A percentile compares a stretch with the other conserved stretches of the same genome.
Evolutionary conservation across 2,888 invertebrate species (phyloP).

Genomic region (Ernsta delagoae): DNA sequence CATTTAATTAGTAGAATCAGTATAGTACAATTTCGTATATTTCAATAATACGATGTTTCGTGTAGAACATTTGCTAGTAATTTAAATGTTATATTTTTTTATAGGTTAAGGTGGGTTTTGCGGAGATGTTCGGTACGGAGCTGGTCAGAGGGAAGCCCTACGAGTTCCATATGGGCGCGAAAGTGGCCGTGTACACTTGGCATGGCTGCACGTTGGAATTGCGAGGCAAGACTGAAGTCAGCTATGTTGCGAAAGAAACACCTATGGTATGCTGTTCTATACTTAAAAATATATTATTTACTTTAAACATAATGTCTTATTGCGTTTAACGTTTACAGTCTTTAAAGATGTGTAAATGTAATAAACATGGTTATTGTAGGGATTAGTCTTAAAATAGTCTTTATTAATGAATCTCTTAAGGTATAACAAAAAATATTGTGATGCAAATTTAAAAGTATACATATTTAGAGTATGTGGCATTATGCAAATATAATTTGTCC

Average conservation of each 20-base stretch:
- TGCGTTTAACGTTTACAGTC: no score
- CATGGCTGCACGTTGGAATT: slow-evolving; percentile 96
- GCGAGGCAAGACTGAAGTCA: slow-evolving; percentile 95
- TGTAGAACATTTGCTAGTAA: neutral
- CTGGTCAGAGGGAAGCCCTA: slow-evolving; percentile 96
- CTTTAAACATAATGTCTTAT: no score
- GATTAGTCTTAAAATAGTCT: no score
- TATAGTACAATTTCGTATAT: no score
- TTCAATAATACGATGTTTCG: neutral
- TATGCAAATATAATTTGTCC: no score
- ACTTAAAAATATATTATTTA: slow-evolving; percentile 3
- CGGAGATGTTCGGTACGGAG: slow-evolving; percentile 99
- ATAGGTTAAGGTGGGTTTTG: slow-evolving; percentile 94
- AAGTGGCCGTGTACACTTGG: slow-evolving; percentile 98
- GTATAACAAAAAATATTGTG: no score
- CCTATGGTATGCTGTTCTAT: slow-evolving; percentile 89
- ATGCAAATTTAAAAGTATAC: no score
- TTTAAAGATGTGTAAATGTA: no score
- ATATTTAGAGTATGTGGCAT: no score
- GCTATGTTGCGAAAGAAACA: slow-evolving; percentile 97
- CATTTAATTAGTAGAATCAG: neutral
- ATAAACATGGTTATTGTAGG: no score
- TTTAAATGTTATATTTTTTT: neutral
- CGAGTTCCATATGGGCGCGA: slow-evolving; percentile 94
- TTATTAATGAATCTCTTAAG: no score